phyloP scores from a whole-genome alignment of 2,113 vertebrate species.

The Corydoras maculifer region DNA sequence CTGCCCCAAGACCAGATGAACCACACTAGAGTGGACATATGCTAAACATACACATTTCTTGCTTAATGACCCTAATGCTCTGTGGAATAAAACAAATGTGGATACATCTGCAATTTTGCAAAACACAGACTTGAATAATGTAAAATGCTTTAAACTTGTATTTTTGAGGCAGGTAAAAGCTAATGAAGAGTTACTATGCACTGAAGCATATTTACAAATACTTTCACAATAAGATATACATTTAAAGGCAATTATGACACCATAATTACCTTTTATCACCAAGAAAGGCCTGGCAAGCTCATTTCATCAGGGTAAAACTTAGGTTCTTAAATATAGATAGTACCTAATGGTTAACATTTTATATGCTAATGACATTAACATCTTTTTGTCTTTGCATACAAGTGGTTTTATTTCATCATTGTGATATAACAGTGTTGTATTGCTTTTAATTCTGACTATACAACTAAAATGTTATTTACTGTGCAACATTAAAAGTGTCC shows the following conservation, averaged over 20 bases:
- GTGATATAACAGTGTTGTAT: too few relatives aligned
- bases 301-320: neutral
- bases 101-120: conserved; percentile 37
- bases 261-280: conserved; percentile 12
- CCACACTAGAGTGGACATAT: conserved; percentile 22
- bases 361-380: too few relatives aligned
- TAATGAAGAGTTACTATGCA: conserved; percentile 18
- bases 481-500: too few relatives aligned
- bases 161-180: conserved; percentile 17
- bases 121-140: conserved; percentile 15
- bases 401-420: too few relatives aligned
- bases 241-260: conserved; percentile 22
- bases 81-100: conserved; percentile 32
- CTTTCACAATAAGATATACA: conserved; percentile 22
- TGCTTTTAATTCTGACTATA: too few relatives aligned
- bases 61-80: conserved; percentile 30
- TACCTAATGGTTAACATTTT: too few relatives aligned
- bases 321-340: too few relatives aligned
- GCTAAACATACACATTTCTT: conserved; percentile 21
- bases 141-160: conserved; percentile 7
- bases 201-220: conserved; percentile 12
- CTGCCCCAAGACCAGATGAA: conserved; percentile 22
- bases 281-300: neutral
- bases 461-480: too few relatives aligned
- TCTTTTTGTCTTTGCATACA: too few relatives aligned